A percentile compares a stretch with the other conserved stretches of the same genome.
These are phyloP conservation scores for Nematopogon swammerdamellus DNA, from an alignment of 2,888 invertebrate genomes.

Conservation along the genomic window DNA sequence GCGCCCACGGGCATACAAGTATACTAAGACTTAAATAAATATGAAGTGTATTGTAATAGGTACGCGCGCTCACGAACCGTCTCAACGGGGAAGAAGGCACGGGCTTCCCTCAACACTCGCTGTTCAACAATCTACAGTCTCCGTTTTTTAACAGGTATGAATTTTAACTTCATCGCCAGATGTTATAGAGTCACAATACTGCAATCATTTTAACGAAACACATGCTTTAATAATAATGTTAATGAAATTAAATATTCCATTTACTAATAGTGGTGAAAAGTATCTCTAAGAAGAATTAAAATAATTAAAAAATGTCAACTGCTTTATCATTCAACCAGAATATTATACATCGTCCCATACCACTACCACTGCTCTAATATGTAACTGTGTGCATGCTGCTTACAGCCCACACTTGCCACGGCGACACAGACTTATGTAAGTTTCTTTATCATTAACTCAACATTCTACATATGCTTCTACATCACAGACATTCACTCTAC, in stretches of 20 bases:
- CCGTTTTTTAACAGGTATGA: conserved; percentile 51
- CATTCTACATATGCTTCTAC: too few relatives aligned
- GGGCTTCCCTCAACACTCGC: conserved; percentile 44
- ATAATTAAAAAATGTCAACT: neutral
- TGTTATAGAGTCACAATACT: too few relatives aligned
- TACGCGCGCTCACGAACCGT: conserved; percentile 79
- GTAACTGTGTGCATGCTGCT: conserved; percentile 50
- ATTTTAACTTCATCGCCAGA: neutral
- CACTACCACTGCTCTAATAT: conserved; percentile 14
- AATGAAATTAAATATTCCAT: too few relatives aligned
- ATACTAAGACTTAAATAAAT: too few relatives aligned
- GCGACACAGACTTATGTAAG: conserved; percentile 46
- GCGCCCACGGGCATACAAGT: too few relatives aligned
- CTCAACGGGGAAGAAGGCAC: conserved; percentile 79
- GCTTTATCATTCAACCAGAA: neutral
- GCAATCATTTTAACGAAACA: too few relatives aligned
- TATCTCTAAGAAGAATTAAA: too few relatives aligned
- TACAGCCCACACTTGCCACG: conserved; percentile 55
- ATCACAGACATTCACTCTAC: too few relatives aligned
- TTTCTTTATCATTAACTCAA: conserved; percentile 23
- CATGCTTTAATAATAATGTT: too few relatives aligned
- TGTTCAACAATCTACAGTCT: conserved; percentile 49
- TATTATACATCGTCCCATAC: neutral
- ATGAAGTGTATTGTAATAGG: conserved; percentile 37
- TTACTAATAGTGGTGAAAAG: too few relatives aligned